Conservation (phyloP, 1,140 invertebrate species). For the Musca domestica region DNA sequence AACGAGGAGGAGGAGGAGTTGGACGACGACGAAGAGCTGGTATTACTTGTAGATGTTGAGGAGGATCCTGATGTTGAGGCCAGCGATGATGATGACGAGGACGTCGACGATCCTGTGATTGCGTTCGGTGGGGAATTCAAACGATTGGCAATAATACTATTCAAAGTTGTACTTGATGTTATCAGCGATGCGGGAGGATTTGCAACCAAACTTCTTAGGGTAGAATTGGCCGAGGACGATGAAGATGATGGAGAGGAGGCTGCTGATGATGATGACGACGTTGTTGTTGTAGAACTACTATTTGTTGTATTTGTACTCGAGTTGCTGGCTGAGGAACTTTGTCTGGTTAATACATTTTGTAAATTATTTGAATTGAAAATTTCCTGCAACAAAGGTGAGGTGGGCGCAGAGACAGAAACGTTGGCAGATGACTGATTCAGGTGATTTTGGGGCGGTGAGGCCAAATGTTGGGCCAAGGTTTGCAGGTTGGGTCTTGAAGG, state of each 20-base stretch:
- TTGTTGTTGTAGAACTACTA: background rate
- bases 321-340: conserved; percentile 37
- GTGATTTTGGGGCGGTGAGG: conserved; percentile 8
- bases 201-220: conserved; percentile 14
- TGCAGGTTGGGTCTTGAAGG: conserved; percentile 1
- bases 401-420: background rate
- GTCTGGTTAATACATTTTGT: conserved; percentile 49
- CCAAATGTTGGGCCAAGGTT: conserved; percentile 22
- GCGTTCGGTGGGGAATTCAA: conserved; percentile 7
- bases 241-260: background rate
- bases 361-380: conserved; percentile 33
- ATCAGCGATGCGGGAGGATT: background rate
- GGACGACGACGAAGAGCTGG: background rate
- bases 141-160: conserved; percentile 20
- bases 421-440: background rate
- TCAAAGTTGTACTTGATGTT: conserved; percentile 18
- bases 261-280: conserved; percentile 29
- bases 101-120: background rate
- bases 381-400: conserved; percentile 8
- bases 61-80: background rate
- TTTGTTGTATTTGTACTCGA: conserved; percentile 14
- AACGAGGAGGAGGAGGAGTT: conserved; percentile 11
- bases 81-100: background rate
- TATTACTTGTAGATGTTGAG: conserved; percentile 8
- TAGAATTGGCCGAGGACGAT: background rate